Conservation (phyloP, 2,888 invertebrate genomes). For the Boloria selene region DNA sequence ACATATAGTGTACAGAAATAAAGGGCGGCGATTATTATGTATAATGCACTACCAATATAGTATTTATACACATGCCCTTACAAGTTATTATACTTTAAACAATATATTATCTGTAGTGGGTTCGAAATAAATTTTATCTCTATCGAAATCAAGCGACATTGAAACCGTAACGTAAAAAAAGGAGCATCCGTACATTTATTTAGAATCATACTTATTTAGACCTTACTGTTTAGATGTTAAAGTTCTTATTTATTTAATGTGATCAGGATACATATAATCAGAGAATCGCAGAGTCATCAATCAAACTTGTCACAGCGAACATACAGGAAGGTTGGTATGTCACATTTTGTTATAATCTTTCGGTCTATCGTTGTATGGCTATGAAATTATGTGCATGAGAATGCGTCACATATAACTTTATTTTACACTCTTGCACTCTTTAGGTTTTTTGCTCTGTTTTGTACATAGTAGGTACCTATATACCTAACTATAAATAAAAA, state of each 20-base stretch:
- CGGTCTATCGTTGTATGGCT: slow-evolving; percentile 13
- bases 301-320: slow-evolving; percentile 46
- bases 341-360: slow-evolving; percentile 20
- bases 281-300: slow-evolving; percentile 49
- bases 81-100: slow-evolving; percentile 19
- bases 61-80: slow-evolving; percentile 10
- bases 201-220: slow-evolving; percentile 20
- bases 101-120: slow-evolving; percentile 19
- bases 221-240: slow-evolving; percentile 17
- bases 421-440: background rate
- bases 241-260: background rate
- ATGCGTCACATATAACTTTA: slow-evolving; percentile 11
- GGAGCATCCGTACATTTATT: slow-evolving; percentile 42
- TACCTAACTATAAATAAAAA: too few relatives aligned
- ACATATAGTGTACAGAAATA: slow-evolving; percentile 10
- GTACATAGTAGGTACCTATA: too few relatives aligned
- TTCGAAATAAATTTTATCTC: slow-evolving; percentile 46
- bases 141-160: slow-evolving; percentile 51
- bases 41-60: background rate
- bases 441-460: too few relatives aligned
- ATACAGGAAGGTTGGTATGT: slow-evolving; percentile 23
- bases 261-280: slow-evolving; percentile 19
- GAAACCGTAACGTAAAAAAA: slow-evolving; percentile 49
- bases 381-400: slow-evolving; percentile 6
- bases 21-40: slow-evolving; percentile 6